A percentile compares a stretch with the other conserved stretches of the same genome.
Conservation (phyloP, 2,113 vertebrate genomes). For the Porphyrio hochstetteri region DNA sequence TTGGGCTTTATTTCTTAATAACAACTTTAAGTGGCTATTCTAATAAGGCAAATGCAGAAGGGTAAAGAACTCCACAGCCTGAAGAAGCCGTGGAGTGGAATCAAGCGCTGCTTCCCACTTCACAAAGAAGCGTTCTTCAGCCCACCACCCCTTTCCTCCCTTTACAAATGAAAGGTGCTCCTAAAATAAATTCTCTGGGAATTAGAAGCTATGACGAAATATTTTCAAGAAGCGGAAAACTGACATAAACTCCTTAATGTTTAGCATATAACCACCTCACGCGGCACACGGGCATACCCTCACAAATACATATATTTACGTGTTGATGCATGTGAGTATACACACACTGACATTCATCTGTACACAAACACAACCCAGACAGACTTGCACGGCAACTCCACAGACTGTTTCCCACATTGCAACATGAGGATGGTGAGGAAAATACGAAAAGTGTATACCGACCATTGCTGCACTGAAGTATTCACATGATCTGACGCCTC, state of each 20-base stretch:
- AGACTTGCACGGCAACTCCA: background rate
- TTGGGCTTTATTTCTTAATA: background rate
- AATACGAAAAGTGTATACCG: conserved; percentile 4
- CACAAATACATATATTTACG: background rate
- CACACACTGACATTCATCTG: background rate
- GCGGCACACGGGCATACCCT: rapidly evolving
- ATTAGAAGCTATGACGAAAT: background rate
- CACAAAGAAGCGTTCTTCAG: conserved; percentile 32
- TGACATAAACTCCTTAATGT: background rate
- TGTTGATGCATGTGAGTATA: background rate
- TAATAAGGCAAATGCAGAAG: background rate
- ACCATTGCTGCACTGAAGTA: conserved; percentile 5
- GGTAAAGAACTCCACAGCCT: conserved; percentile 10
- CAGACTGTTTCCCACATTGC: background rate
- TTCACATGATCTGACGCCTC: background rate
- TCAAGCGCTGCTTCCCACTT: conserved; percentile 28
- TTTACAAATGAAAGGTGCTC: background rate
- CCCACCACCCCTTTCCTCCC: background rate
- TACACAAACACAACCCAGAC: background rate
- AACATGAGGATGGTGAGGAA: conserved; percentile 25
- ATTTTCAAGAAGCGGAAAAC: background rate
- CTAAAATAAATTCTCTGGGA: background rate
- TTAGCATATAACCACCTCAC: background rate
- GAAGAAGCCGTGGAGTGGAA: background rate
- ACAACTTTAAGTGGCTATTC: background rate